A percentile compares a stretch with the other conserved stretches of the same genome.
Evolutionary conservation across 2,113 vertebrate genomes (phyloP).

Genomic region (Rhinopomastus cyanomelas): DNA sequence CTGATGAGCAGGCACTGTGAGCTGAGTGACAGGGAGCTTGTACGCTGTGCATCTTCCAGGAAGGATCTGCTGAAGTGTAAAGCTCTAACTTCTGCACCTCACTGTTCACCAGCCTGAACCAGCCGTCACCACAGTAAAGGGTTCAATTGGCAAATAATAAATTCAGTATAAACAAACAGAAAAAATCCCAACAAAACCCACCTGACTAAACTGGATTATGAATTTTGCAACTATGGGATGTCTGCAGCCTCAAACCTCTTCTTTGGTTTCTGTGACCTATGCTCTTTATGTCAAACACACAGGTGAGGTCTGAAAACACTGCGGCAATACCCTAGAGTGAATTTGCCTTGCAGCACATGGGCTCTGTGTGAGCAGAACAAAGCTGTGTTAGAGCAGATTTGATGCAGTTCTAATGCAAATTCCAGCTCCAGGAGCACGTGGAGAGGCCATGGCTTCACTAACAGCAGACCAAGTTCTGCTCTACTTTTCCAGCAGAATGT

Average conservation of each 20-base stretch:
- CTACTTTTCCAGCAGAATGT: neutral
- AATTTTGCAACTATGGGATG: rapidly evolving
- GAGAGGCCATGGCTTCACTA: neutral
- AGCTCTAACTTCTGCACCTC: neutral
- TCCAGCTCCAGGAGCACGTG: neutral
- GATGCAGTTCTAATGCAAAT: neutral
- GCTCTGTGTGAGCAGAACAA: neutral
- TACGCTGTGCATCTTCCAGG: neutral
- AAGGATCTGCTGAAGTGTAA: neutral
- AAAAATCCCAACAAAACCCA: neutral
- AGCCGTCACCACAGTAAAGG: neutral
- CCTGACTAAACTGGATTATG: neutral
- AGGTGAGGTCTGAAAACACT: neutral
- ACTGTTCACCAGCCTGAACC: neutral
- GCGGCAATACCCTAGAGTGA: neutral
- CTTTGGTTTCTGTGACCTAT: neutral
- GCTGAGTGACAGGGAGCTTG: neutral
- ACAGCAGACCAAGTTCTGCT: neutral
- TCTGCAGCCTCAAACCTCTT: neutral
- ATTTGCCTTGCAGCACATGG: neutral
- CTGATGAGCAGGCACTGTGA: neutral
- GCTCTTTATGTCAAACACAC: neutral
- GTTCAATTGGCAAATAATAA: neutral
- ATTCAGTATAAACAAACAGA: neutral
- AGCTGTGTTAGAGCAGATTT: neutral